phyloP scores from a whole-genome alignment of 2,113 vertebrate species.

The Piaya cayana region DNA sequence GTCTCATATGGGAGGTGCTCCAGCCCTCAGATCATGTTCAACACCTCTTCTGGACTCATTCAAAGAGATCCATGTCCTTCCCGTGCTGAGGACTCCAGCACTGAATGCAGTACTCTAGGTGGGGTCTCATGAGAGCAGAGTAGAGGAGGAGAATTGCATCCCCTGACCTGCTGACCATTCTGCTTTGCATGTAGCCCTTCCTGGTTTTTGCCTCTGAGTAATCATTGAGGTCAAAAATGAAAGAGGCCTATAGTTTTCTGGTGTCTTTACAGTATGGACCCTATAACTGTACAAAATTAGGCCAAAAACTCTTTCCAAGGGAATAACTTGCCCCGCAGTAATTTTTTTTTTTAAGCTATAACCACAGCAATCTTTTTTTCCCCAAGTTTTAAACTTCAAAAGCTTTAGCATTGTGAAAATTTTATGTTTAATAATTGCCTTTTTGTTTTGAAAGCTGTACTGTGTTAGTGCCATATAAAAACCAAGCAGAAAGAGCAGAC shows the following conservation, averaged over 20 bases:
- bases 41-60: no score
- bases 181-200: not conserved
- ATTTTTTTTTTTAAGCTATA: not conserved
- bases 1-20: no score
- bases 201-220: not conserved
- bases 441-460: not conserved
- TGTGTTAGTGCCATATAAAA: not conserved
- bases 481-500: not conserved
- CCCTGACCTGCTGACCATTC: no score
- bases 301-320: not conserved
- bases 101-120: no score
- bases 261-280: not conserved
- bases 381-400: not conserved
- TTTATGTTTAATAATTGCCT: not conserved
- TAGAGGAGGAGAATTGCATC: no score
- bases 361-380: not conserved
- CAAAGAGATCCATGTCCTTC: no score
- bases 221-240: no score
- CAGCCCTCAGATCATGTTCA: no score
- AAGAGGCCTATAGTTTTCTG: not conserved
- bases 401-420: not conserved
- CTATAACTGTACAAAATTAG: not conserved
- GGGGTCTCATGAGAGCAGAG: no score
- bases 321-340: not conserved
- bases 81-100: no score